These are phyloP conservation scores for Haemorhous mexicanus DNA, from an alignment of 2,113 vertebrate genomes.

Conservation along the genomic window DNA sequence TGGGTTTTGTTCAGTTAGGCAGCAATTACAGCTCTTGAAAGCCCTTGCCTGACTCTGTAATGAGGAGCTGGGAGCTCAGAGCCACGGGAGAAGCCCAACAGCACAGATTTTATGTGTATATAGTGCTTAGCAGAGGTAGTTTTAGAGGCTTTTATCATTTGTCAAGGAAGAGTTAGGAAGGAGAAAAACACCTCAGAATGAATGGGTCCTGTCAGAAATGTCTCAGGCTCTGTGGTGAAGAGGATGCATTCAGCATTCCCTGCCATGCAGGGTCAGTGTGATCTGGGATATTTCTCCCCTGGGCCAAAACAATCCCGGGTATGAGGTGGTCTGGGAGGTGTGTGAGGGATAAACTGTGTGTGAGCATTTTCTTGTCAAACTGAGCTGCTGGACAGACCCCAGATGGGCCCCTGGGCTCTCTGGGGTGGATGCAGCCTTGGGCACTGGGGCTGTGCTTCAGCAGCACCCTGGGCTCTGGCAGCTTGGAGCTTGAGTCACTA, in stretches of 20 bases:
- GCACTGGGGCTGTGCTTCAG: not conserved
- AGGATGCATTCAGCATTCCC: not conserved
- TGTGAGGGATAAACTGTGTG: not conserved
- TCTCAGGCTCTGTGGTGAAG: not conserved
- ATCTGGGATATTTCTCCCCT: not conserved
- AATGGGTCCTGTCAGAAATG: not conserved
- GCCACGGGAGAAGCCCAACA: not conserved
- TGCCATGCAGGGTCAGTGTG: accelerated
- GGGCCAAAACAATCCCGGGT: not conserved
- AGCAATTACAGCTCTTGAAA: not conserved
- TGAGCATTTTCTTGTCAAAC: not conserved
- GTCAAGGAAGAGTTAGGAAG: not conserved
- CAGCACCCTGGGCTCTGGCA: not conserved
- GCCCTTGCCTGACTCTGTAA: not conserved
- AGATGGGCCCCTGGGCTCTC: accelerated
- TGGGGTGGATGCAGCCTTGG: not conserved
- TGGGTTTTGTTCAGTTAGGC: not conserved
- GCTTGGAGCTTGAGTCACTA: accelerated
- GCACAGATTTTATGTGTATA: not conserved
- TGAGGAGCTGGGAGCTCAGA: not conserved
- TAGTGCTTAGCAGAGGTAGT: not conserved
- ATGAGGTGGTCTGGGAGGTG: not conserved
- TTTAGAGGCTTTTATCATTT: not conserved
- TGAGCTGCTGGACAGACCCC: not conserved
- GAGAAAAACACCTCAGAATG: not conserved